phyloP scores from a whole-genome alignment of 1,140 invertebrate species.

The Drosophila jambulina region DNA sequence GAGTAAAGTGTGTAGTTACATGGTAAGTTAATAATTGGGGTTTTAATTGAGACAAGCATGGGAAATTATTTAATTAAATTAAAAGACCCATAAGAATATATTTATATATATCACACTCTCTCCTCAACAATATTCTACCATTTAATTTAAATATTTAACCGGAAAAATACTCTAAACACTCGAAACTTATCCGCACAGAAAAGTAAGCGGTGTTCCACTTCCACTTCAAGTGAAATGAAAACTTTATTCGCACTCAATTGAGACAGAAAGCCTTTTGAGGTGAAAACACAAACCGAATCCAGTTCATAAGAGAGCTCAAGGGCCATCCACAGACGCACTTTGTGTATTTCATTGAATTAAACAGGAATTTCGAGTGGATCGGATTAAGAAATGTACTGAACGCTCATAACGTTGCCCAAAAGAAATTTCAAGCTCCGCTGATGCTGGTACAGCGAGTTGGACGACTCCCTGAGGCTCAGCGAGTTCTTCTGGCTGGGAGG shows the following conservation, averaged over 20 bases:
- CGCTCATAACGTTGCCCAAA: not conserved
- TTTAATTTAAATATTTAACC: not conserved
- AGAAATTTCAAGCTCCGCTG: constrained; percentile 2
- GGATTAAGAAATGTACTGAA: not conserved
- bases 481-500: not conserved
- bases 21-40: not conserved
- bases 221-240: constrained; percentile 2
- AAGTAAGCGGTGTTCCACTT: not conserved
- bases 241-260: constrained; percentile 1
- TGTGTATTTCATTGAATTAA: not conserved
- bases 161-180: not conserved
- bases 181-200: not conserved
- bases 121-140: no score
- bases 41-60: no score
- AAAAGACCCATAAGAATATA: no score
- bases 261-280: not conserved
- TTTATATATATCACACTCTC: no score
- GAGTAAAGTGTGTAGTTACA: not conserved
- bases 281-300: not conserved
- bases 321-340: not conserved
- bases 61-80: no score
- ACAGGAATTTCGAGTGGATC: not conserved
- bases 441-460: not conserved
- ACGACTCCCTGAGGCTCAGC: not conserved
- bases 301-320: not conserved